phyloP scores from a whole-genome alignment of 2,113 vertebrate species.

The Hyperoodon ampullatus region DNA sequence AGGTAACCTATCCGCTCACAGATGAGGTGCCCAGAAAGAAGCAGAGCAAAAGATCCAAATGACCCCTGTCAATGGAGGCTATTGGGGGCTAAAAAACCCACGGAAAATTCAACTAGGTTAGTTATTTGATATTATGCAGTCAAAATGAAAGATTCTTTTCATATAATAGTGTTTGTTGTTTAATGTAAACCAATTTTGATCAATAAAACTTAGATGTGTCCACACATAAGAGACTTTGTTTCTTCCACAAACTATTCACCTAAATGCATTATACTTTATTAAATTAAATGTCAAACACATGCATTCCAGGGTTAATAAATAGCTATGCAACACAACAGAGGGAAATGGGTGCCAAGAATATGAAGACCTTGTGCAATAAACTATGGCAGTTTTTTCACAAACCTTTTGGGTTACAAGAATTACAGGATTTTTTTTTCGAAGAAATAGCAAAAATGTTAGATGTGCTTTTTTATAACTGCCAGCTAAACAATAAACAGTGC shows the following conservation, averaged over 20 bases:
- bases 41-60: background rate
- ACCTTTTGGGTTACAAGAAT: background rate
- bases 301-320: slow-evolving; percentile 22
- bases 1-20: slow-evolving; percentile 60
- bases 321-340: slow-evolving; percentile 49
- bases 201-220: background rate
- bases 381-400: background rate
- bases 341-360: background rate
- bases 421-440: background rate
- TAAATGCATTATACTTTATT: background rate
- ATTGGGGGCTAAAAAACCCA: background rate
- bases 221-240: background rate
- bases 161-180: background rate
- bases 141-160: slow-evolving; percentile 61
- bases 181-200: background rate
- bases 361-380: background rate
- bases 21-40: slow-evolving; percentile 39
- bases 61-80: background rate
- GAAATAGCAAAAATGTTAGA: slow-evolving; percentile 45
- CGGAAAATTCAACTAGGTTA: background rate
- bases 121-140: slow-evolving; percentile 51
- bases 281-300: background rate
- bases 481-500: slow-evolving; percentile 35
- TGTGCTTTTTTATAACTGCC: slow-evolving; percentile 38
- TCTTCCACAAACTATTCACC: background rate